Base-by-base conservation (phyloP, 1,140 invertebrate species). In the Macrobrachium rosenbergii region DNA sequence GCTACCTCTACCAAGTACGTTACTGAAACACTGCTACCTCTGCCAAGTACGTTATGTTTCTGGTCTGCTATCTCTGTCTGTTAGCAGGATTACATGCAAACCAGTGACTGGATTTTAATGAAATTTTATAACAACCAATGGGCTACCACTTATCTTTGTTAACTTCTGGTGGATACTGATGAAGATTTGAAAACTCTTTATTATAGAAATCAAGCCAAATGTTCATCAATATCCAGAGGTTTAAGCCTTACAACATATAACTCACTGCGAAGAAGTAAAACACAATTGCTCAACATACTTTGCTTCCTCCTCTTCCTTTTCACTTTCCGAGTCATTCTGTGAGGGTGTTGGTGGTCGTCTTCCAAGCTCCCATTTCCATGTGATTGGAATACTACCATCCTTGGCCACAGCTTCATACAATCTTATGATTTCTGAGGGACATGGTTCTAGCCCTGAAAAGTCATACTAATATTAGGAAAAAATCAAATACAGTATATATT, bases 301-400 rank as follows among this genome's bases (percentile, higher is more conserved):
- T 23, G 82, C 45, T 59, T 81, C 60, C 28, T 82, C 78, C 69
- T 87, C 78, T 19, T 87, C 85, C 79, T 81, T 87, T 45, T 87
- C 85, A 82, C 85, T 87, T n/a, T 82, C 64, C 21, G 85, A 87
- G 23, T 87, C 85, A 76, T 77, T 81, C 28, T 87, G 85, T 12
- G 85, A 87, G 0, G 85, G 85, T 43, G 85, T 87, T 16, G 79
- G 85, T 14, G 58, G 67, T 17, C 85, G 85, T 80, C 85, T 80
- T 10, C 85, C 85, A 19, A 81, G 17, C 17, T 82, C 85, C 85
- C 85, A 87, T 43, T 81, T 80, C 85, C 85, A 87, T 0, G 14
- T 63, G 19, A 87, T 60, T 28, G 67, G 23, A n/a, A 87, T 43
- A n/a, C 17, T 52, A 2, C 85, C 85, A 52, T 87, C 85, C 16